Evolutionary conservation across 2,888 invertebrate genomes (phyloP).

Genomic region (Pristionchus fissidentatus): DNA sequence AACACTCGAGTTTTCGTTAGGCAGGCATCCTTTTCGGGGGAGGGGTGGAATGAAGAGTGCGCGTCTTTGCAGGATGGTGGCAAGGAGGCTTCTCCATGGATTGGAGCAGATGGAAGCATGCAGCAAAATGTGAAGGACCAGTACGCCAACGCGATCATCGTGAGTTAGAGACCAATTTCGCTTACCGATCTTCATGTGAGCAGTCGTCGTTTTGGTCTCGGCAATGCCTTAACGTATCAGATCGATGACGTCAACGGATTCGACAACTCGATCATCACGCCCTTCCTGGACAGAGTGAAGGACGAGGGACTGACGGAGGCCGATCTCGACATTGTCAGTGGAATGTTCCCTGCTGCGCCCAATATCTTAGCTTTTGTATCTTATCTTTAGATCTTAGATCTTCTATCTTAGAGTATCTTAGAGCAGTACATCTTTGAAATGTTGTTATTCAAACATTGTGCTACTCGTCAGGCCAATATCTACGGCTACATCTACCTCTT

Average conservation of each 20-base stretch:
- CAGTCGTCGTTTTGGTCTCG: too few species aligned
- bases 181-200: neutral
- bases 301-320: conserved; percentile 26
- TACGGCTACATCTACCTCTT: conserved; percentile 65
- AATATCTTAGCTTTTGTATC: too few species aligned
- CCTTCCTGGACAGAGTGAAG: conserved; percentile 8
- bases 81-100: conserved; percentile 73
- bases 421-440: too few species aligned
- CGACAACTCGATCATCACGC: conserved; percentile 25
- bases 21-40: too few species aligned
- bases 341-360: too few species aligned
- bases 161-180: neutral
- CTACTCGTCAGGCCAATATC: conserved; percentile 56
- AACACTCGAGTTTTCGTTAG: too few species aligned
- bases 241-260: conserved; percentile 40
- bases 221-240: too few species aligned
- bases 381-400: too few species aligned
- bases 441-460: too few species aligned
- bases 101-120: conserved; percentile 71
- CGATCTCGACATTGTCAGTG: neutral
- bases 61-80: conserved; percentile 67
- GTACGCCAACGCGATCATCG: conserved; percentile 61
- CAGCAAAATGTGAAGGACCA: conserved; percentile 72
- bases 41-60: too few species aligned
- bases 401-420: too few species aligned